A percentile compares a stretch with the other conserved stretches of the same genome.
Evolutionary conservation across 2,888 invertebrate genomes (phyloP).

Genomic region (Noctuana brunneofusca): DNA sequence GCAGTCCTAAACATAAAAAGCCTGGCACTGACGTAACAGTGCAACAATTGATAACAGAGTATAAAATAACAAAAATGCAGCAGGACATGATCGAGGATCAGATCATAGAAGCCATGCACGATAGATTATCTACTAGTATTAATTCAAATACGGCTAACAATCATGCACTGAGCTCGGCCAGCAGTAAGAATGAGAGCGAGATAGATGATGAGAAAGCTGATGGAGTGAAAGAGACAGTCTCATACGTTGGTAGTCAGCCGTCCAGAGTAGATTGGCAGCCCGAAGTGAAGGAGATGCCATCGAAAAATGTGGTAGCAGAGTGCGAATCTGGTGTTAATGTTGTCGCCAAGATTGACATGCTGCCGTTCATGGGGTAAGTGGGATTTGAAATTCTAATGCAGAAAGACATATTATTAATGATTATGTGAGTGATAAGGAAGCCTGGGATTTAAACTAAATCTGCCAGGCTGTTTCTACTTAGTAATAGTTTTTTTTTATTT

Average conservation of each 20-base stretch:
- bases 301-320: slow-evolving; percentile 41
- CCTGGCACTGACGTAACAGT: slow-evolving; percentile 46
- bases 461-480: no score
- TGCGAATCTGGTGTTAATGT: slow-evolving; percentile 55
- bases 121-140: slow-evolving; percentile 7
- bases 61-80: slow-evolving; percentile 41
- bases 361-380: slow-evolving; percentile 73
- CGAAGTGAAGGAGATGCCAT: slow-evolving; percentile 40
- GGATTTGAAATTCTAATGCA: no score
- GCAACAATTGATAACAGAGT: slow-evolving; percentile 53
- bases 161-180: slow-evolving; percentile 45
- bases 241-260: slow-evolving; percentile 32
- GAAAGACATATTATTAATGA: no score
- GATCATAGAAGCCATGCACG: slow-evolving; percentile 38
- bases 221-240: slow-evolving; percentile 31
- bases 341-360: slow-evolving; percentile 60
- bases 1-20: slow-evolving; percentile 35
- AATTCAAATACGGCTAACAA: background rate
- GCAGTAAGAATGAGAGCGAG: slow-evolving; percentile 49
- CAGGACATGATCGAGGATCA: slow-evolving; percentile 40
- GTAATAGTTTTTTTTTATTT: no score
- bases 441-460: no score
- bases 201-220: slow-evolving; percentile 14
- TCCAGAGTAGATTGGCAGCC: slow-evolving; percentile 46
- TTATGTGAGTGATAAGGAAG: no score